phyloP scores from a whole-genome alignment of 2,888 invertebrate species.

The Lathronympha strigana region DNA sequence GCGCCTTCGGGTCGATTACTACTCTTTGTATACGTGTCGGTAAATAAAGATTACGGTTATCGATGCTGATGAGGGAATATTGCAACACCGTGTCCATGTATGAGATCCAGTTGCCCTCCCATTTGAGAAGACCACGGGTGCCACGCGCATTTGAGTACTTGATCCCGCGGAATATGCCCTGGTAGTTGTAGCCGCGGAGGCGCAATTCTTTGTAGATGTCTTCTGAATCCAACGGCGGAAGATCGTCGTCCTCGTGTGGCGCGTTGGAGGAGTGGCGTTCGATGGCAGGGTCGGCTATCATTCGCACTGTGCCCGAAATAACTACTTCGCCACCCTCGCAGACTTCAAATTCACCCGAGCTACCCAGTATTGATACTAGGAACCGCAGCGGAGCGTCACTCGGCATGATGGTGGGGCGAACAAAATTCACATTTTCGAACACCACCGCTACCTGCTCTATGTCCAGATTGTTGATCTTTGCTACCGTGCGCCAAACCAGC shows the following conservation, averaged over 20 bases:
- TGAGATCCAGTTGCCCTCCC: conserved; percentile 97
- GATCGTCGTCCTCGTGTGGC: conserved; percentile 55
- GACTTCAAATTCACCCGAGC: conserved; percentile 93
- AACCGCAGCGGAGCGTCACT: conserved; percentile 92
- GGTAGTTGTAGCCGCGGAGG: conserved; percentile 94
- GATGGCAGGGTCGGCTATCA: conserved; percentile 83
- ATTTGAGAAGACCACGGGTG: conserved; percentile 88
- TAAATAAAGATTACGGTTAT: conserved; percentile 91
- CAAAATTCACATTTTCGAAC: conserved; percentile 95
- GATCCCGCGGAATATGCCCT: conserved; percentile 93
- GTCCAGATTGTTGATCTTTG: conserved; percentile 90
- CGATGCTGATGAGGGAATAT: conserved; percentile 91
- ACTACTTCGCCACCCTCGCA: conserved; percentile 93
- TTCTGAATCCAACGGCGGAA: conserved; percentile 83
- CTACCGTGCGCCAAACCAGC: conserved; percentile 93
- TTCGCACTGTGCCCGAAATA: conserved; percentile 91
- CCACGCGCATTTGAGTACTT: conserved; percentile 88
- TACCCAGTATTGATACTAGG: conserved; percentile 91
- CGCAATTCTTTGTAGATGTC: conserved; percentile 94
- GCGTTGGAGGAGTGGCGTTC: conserved; percentile 84
- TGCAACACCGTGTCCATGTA: conserved; percentile 99
- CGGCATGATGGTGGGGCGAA: conserved; percentile 96
- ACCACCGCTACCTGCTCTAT: conserved; percentile 91
- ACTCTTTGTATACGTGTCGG: conserved; percentile 94
- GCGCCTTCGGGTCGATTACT: conserved; percentile 91